phyloP scores from a whole-genome alignment of 2,888 invertebrate species.

The Junonia oenone region DNA sequence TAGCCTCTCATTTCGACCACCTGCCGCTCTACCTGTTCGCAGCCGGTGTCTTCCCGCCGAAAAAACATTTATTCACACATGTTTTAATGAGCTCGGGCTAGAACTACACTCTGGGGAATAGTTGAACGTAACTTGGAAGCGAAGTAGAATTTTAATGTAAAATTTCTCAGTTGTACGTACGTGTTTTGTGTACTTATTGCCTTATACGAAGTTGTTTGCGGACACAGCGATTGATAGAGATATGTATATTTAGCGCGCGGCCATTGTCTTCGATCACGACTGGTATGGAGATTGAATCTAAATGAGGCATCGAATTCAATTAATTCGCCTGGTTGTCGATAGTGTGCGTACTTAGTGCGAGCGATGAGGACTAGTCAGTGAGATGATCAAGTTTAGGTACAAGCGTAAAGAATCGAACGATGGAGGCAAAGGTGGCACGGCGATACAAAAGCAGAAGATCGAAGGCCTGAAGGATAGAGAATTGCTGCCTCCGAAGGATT shows the following conservation, averaged over 20 bases:
- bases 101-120: constrained; percentile 37
- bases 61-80: constrained; percentile 25
- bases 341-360: constrained; percentile 38
- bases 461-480: constrained; percentile 66
- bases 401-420: constrained; percentile 79
- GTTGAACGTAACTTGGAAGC: constrained; percentile 38
- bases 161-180: constrained; percentile 57
- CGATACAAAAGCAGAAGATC: constrained; percentile 71
- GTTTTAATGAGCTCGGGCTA: constrained; percentile 10
- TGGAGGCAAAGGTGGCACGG: constrained; percentile 49
- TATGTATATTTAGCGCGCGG: constrained; percentile 60
- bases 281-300: constrained; percentile 50
- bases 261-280: constrained; percentile 57
- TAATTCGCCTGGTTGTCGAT: constrained; percentile 37
- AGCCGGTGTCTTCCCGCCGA: constrained; percentile 64
- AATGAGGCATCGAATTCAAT: constrained; percentile 38
- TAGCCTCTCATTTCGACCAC: constrained; percentile 42
- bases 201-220: constrained; percentile 52
- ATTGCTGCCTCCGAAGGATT: constrained; percentile 67
- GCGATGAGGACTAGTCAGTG: constrained; percentile 57
- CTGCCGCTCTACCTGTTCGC: constrained; percentile 48
- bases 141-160: constrained; percentile 57
- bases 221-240: constrained; percentile 42
- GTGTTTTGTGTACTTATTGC: constrained; percentile 70
- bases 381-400: constrained; percentile 84